Base-by-base conservation (phyloP, 2,888 invertebrate genomes). In the Fabriciana adippe region DNA sequence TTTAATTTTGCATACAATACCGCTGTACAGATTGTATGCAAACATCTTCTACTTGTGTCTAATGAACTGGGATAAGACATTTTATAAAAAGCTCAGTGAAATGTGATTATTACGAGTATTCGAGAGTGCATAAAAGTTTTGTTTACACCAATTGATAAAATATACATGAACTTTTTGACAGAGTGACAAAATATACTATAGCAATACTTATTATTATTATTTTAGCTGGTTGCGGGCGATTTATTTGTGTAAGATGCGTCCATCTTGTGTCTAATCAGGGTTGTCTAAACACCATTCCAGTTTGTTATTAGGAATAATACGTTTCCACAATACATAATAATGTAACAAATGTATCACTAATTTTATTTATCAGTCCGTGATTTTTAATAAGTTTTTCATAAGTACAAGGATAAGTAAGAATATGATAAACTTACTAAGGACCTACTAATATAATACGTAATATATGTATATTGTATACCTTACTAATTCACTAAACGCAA, bases 171-270 rank as follows among this genome's bases (percentile, higher is more conserved):
- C 35, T 41, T 41, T 41, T 41, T 41, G 11, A 60, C 63, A 56
- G 63, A 61, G 66, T 55, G 60, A 72, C 67, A 75, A 79, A 78
- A 78, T 80, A 80, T 82, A 75, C 73, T 70, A 69, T 78, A 81
- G 84, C 86, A 86, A 85, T 84, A 85, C 81, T 26, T 47, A 80
- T 83, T 75, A 80, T 80, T 82, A 80, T 80, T 82, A 79, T 79
- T 81, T 81, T 84, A 83, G 78, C 78, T 71, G 74, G 70, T 68
- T 60, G 72, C 70, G 60, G 69, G 71, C 73, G 66, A 73, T 71
- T 41, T 78, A 78, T 78, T 78, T 78, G 74, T 75, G 70, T 75
- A 75, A 75, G 71, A 75, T 69, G 74, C 71, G 71, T 72, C 71
- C 73, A 72, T 72, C 70, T 73, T 68, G 66, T 35, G 55, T 67